Percentiles rank a stretch among this genome's conserved stretches.
These are phyloP conservation scores for Salvelinus namaycush DNA, from an alignment of 2,113 vertebrate genomes.

Conservation along the genomic window DNA sequence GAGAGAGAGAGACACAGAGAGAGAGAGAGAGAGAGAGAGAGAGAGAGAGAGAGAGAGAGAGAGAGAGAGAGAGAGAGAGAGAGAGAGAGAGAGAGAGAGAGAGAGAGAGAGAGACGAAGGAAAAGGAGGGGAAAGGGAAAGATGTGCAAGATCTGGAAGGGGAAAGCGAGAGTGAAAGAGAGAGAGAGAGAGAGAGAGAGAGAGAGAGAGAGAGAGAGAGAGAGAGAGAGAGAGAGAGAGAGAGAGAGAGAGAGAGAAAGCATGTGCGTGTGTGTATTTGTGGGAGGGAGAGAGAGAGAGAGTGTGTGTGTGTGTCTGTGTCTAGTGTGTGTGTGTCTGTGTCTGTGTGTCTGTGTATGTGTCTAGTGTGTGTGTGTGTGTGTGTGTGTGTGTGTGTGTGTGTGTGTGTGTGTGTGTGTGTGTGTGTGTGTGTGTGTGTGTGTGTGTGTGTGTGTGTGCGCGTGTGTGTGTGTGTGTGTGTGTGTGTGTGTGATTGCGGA, in stretches of 20 bases:
- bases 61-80: too few species aligned
- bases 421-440: background rate
- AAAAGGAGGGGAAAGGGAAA: too few species aligned
- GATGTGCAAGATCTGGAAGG: too few species aligned
- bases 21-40: too few species aligned
- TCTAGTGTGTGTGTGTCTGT: conserved; percentile 1
- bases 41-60: too few species aligned
- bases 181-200: too few species aligned
- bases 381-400: too few species aligned
- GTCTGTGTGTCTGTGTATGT: background rate
- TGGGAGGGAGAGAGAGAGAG: conserved; percentile 11
- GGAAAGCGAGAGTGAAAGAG: too few species aligned
- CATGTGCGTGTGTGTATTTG: conserved; percentile 14
- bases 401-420: too few species aligned
- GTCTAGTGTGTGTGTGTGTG: too few species aligned
- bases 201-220: too few species aligned
- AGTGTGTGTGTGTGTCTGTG: background rate
- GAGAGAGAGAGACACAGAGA: background rate
- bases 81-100: background rate
- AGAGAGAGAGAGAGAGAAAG: conserved; percentile 38
- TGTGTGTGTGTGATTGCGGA: background rate
- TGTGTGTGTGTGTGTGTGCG: background rate
- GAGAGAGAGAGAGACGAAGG: background rate
- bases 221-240: conserved; percentile 37
- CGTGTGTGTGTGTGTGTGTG: too few species aligned